These are phyloP conservation scores for Menidia beryllina DNA, from an alignment of 2,113 vertebrate species.

Conservation along the genomic window DNA sequence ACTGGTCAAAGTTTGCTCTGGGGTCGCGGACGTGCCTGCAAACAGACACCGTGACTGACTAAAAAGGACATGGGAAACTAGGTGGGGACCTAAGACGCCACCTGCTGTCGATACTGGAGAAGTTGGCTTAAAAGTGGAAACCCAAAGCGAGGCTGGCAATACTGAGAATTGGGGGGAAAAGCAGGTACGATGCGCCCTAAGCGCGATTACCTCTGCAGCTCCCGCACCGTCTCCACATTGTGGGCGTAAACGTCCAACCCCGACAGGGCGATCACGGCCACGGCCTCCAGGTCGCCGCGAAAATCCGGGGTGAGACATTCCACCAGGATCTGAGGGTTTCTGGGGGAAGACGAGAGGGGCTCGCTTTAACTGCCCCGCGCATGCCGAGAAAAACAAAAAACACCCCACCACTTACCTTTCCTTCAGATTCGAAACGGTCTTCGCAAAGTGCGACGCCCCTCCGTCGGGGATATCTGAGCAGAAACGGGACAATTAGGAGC, in stretches of 20 bases:
- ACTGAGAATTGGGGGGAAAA: not conserved
- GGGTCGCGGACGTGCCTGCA: conserved; percentile 91
- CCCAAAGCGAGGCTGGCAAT: not conserved
- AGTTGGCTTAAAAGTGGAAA: not conserved
- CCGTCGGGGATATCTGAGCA: conserved; percentile 91
- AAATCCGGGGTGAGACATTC: conserved; percentile 99
- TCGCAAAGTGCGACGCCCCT: conserved; percentile 92
- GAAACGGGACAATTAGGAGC: not conserved
- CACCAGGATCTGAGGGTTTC: conserved; percentile 89
- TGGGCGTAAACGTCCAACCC: conserved; percentile 97
- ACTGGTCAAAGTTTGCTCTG: conserved; percentile 92
- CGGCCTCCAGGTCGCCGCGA: conserved; percentile 88
- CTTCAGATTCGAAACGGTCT: conserved; percentile 90
- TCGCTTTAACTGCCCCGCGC: not conserved
- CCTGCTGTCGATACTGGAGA: conserved; percentile 53
- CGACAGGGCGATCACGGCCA: conserved; percentile 89
- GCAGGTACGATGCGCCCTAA: not conserved
- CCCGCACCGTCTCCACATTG: conserved; percentile 95
- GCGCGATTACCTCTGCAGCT: conserved; percentile 87
- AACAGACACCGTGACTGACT: not conserved
- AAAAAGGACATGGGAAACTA: too few species aligned
- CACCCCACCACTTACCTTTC: conserved; percentile 93
- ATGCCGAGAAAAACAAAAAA: not conserved
- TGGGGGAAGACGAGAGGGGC: conserved; percentile 48
- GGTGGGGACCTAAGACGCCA: too few species aligned